Evolutionary conservation across 2,888 invertebrate genomes (phyloP), one percentile per base, ranked within the genome.

Genomic region (Magallana nippona): DNA sequence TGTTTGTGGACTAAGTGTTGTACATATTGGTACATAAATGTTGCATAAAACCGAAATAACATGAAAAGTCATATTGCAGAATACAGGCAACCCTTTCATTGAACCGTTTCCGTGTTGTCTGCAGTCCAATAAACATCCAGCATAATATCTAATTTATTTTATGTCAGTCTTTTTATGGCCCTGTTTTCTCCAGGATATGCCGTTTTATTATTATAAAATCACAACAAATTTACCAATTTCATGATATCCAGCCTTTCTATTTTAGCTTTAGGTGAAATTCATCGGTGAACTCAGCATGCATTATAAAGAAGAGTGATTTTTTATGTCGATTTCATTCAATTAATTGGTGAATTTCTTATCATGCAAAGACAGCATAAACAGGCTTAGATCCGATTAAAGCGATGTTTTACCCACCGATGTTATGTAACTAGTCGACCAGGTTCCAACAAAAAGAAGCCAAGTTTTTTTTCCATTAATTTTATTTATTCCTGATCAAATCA

Each of bases 281-380:
- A 44, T 44, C 44, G 5, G 44, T 44, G 44, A 44, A 3, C 44
- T 44, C 8, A 5, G 44, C 44, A 44, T 44, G 44, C 44, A 44
- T 44, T 44, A 44, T 44, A 71, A 71, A 71, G 71, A 32, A 27
- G 8, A 27, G 27, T 27, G 10, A 15, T 22, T 63, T 71, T 71
- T 71, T 13, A 71, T 71, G 71, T 11, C 27, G 71, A 71, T 27
- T 22, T 71, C 27, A 17, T 71, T 71, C 15, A 71, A 71, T 71
- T 32, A 71, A 71, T 71, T 15, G 71, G 71, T 15, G 32, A 71
- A 71, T 71, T 71, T 71, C 71, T 22, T 22, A 32, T 71, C 71
- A 71, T 71, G 71, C 71, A 17, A 71, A 27, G 22, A 19, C 32
- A 71, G 27, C 71, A 71, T 71, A 71, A 71, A 71, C 27, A 15